Percentiles rank a stretch among this genome's conserved stretches.
These are phyloP conservation scores for Semaprochilodus insignis DNA, from an alignment of 2,797 vertebrate species.

Conservation along the genomic window DNA sequence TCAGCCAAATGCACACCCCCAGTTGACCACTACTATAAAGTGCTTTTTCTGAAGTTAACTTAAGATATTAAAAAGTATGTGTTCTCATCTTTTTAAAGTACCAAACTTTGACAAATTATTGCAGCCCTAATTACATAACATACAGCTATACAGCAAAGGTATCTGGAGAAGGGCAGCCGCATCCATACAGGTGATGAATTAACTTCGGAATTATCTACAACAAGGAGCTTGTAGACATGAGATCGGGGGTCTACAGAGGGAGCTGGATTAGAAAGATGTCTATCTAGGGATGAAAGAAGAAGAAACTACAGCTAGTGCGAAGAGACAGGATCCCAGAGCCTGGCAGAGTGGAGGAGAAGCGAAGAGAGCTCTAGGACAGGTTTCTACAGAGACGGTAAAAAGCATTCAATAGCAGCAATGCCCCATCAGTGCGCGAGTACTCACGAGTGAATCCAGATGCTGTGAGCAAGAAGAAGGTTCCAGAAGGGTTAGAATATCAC, in stretches of 20 bases:
- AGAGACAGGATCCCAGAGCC: neutral
- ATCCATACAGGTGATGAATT: no score
- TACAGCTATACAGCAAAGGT: neutral
- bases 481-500: constrained; percentile 48
- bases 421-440: constrained; percentile 50
- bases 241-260: neutral
- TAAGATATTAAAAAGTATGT: no score
- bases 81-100: no score
- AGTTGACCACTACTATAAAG: no score
- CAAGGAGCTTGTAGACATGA: neutral
- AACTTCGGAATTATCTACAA: no score
- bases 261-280: neutral
- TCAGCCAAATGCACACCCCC: no score
- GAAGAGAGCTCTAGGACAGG: constrained; percentile 6
- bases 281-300: neutral
- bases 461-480: constrained; percentile 58
- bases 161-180: neutral
- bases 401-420: neutral
- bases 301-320: neutral
- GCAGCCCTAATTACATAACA: neutral
- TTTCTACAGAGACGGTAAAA: constrained; percentile 24
- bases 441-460: constrained; percentile 63
- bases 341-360: neutral
- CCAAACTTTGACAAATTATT: neutral
- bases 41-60: no score